These are phyloP conservation scores for Zapornia atra DNA, from an alignment of 2,113 vertebrate genomes.

Conservation along the genomic window DNA sequence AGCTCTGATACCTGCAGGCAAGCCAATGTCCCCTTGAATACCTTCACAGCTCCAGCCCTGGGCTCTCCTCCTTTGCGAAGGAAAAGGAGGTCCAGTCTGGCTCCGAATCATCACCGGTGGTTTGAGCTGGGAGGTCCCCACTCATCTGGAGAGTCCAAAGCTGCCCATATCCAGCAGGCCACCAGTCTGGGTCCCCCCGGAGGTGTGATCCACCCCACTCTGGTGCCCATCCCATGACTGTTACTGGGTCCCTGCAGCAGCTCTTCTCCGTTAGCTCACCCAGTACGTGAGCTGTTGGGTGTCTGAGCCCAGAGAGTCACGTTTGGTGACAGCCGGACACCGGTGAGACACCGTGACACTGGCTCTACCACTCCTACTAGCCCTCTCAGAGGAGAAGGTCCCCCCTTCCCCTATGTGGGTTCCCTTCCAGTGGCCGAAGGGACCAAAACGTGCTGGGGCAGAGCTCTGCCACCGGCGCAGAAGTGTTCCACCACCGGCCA, in stretches of 20 bases:
- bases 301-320: neutral
- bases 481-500: neutral
- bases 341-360: neutral
- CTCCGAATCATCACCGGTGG: neutral
- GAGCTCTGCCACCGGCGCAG: neutral
- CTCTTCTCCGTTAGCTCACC: neutral
- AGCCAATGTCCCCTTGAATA: neutral
- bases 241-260: neutral
- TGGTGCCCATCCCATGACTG: neutral
- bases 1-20: neutral
- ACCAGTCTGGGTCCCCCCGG: neutral
- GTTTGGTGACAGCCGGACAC: neutral
- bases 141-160: rapidly evolving
- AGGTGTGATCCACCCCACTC: neutral
- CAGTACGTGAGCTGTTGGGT: rapidly evolving
- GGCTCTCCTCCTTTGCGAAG: neutral
- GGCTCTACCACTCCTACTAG: neutral
- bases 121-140: neutral
- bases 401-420: neutral
- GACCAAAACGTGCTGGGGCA: neutral
- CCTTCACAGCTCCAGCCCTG: neutral
- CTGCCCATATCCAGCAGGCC: neutral
- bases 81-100: neutral
- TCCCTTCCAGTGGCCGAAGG: neutral
- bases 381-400: neutral